Percentiles rank a stretch among this genome's conserved stretches.
Conservation (phyloP, 2,797 vertebrate genomes). For the Clarias platycephalus region DNA sequence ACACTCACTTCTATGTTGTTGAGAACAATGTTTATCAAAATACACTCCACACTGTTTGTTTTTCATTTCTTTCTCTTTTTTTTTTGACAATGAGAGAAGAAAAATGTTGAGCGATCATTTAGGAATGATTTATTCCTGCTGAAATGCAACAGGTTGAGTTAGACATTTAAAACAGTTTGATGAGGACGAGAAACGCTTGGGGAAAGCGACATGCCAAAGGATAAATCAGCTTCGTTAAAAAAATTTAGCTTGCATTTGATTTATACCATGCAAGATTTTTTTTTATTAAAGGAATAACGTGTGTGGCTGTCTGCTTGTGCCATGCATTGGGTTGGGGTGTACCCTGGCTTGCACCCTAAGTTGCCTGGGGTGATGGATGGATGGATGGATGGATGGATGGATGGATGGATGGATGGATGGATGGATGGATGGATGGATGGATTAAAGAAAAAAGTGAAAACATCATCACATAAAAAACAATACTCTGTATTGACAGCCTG, state of each 20-base stretch:
- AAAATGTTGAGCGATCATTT: background rate
- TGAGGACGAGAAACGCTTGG: background rate
- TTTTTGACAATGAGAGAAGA: slow-evolving; percentile 24
- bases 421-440: no score
- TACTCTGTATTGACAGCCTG: background rate
- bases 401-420: no score
- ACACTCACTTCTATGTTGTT: slow-evolving; percentile 65
- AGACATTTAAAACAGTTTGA: background rate
- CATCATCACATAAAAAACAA: background rate
- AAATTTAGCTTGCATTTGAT: background rate
- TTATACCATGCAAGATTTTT: no score
- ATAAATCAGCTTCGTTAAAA: background rate
- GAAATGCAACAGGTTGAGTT: slow-evolving; percentile 15
- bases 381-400: no score
- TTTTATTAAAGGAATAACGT: background rate
- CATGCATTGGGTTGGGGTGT: no score
- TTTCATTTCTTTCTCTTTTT: slow-evolving; percentile 53
- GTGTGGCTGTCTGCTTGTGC: no score
- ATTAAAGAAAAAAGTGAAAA: background rate
- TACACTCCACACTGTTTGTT: slow-evolving; percentile 44
- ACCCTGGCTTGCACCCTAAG: no score
- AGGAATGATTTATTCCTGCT: background rate
- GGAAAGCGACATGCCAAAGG: background rate
- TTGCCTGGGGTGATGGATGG: no score
- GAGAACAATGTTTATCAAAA: slow-evolving; percentile 70